Evolutionary conservation across 1,140 invertebrate species (phyloP), one percentile per base, ranked within the genome.

Genomic region (Anastrepha obliqua): DNA sequence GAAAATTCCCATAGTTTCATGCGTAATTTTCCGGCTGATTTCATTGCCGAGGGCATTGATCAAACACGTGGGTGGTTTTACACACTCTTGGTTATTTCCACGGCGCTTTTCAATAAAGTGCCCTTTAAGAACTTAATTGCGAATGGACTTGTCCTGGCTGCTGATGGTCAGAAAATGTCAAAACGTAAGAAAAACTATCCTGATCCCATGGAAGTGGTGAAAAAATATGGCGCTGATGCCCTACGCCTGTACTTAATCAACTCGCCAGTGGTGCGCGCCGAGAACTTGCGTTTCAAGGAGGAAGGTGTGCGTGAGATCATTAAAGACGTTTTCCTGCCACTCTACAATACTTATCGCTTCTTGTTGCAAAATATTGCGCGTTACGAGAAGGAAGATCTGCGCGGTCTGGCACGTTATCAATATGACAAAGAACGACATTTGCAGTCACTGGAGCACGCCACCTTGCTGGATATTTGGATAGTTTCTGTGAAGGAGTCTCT

Each of bases 11-110:
- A 98, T 92, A 96, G 98, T 78, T 99, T 99, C 94, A 97, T 99
- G 90, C 96, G 98, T 65, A 95, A 95, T 88, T 99, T 99, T 92
- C 99, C 99, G n/a, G 99, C 99, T 4, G 98, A 99, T 94, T 99
- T 99, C 91, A 99, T 99, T 92, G 98, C 98, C 51, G 99, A 99
- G 95, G 98, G 99, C 20, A 99, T 99, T 90, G 99, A 99, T 94
- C 99, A 99, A 95, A 99, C 99, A 0, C 95, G 99, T 90, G 98
- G 98, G 78, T 99, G 98, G 98, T 99, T 99, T 94, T 99, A 99
- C 91, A 99, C 99, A 0, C 94, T 99, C 2, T 94, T 99, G 65
- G 99, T 99, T 0, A 95, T 99, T 55, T 99, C 98, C 0, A 99
- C 98, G 13, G 97, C 98, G 42, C 94, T 99, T n/a, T 99, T 99